Evolutionary conservation across 2,113 vertebrate genomes (phyloP).

Genomic region (Engystomops pustulosus): DNA sequence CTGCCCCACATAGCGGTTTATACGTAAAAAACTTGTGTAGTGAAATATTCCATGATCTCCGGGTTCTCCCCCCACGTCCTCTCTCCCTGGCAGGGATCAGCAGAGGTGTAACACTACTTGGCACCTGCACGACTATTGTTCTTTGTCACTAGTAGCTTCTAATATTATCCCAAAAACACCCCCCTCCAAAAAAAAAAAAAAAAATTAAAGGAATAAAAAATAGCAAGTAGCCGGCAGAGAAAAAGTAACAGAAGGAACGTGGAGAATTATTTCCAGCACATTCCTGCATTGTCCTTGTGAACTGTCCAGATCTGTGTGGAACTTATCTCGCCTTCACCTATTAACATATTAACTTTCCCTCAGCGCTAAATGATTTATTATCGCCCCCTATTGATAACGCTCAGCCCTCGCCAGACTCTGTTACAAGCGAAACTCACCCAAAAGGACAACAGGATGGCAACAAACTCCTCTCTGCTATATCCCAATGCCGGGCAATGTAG

Average conservation of each 20-base stretch:
- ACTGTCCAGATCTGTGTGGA: conserved; percentile 20
- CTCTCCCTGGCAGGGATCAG: not conserved
- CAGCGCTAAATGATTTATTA: conserved; percentile 31
- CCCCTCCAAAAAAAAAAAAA: not conserved
- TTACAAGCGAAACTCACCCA: not conserved
- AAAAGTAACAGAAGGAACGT: not conserved
- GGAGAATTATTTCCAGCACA: not conserved
- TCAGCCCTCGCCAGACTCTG: not conserved
- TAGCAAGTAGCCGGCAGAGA: conserved; percentile 4
- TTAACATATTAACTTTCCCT: conserved; percentile 57
- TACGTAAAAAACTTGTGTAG: not conserved
- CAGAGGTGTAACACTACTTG: not conserved
- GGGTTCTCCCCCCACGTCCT: not conserved
- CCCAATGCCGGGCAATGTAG: no score
- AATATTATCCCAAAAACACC: not conserved
- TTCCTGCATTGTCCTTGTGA: conserved; percentile 49
- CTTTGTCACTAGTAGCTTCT: not conserved
- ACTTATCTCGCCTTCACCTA: conserved; percentile 18
- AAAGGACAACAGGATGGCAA: no score
- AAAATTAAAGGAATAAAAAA: not conserved
- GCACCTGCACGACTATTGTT: not conserved
- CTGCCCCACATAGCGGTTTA: not conserved
- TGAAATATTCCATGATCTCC: not conserved
- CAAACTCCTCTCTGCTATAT: no score
- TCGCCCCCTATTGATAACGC: not conserved